Evolutionary conservation across 2,888 invertebrate species (phyloP), one percentile per base, ranked within the genome.

Genomic region (Seira musarum): DNA sequence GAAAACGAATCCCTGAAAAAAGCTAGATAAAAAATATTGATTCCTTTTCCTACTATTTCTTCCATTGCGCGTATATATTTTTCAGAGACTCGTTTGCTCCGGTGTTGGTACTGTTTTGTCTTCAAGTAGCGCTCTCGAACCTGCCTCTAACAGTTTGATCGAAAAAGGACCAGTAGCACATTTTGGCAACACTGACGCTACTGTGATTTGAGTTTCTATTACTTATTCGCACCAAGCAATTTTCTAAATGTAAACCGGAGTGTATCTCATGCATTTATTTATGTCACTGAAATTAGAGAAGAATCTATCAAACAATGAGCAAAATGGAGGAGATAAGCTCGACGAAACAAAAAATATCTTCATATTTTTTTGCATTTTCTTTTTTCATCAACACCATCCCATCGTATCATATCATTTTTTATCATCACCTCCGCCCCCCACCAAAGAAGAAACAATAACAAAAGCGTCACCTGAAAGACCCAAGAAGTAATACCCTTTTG

Each of bases 1-100:
- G 57, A 57, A 57, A 57, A 57, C n/a, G 57, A 57, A 57, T 57
- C 57, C n/a, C 17, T 57, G 61, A 61, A 57, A 69, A 76, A 13
- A 63, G 46, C 30, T 30, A 75, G 72, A 57, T 57, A 57, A 72
- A 73, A 65, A 73, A 73, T 69, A 76, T 76, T 66, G 75, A 75
- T 75, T 75, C 67, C 35, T 35, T 30, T 17, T 25, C 1, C 65
- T 65, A 30, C 65, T 35, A 35, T 65, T 5, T 68, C n/a, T n/a
- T 53, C 46, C 67, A 19, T 24, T n/a, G 6, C 13, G 40, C 40
- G 6, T 13, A n/a, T n/a, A 6, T 40, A 13, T 40, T 40, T 40
- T 40, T 13, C 40, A 40, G 13, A 40, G 40, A 40, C 6, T 8
- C 40, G 6, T n/a, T 57, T 57, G 57, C 10, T 6, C 17, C 17